Evolutionary conservation across 2,113 vertebrate genomes (phyloP), one percentile per base, ranked within the genome.

Genomic region (Uria aalge): DNA sequence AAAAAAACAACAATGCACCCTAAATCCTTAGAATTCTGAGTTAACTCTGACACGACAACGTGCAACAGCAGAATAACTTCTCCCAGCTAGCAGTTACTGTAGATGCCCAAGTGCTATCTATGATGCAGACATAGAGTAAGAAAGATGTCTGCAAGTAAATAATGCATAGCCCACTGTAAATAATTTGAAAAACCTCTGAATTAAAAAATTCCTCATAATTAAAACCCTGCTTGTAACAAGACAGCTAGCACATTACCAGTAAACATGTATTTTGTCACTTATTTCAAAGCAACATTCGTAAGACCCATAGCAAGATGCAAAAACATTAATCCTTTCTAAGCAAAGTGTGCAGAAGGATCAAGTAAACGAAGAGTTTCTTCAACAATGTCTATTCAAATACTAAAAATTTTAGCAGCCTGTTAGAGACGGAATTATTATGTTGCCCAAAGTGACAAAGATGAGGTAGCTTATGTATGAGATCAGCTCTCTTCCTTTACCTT

Each of bases 351-450:
- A 56, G 36, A 56, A 55, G 13, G 15, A 40, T 40, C 68, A 60
- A 71, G 29, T 6, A 68, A 82, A 38, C 18, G n/a, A 1, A 56
- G 23, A 72, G 69, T 62, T 76, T 55, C 62, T 71, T 88, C 62
- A 41, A 9, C 0, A 0, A 73, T 27, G 18, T 21, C 41, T 45
- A 53, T 6, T 40, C 9, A 63, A 83, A 66, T 17, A 50, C 30
- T 47, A 36, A 77, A 79, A 57, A 76, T 20, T 29, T 72, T 34
- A 41, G 32, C 15, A 73, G 55, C 26, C 40, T 75, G 34, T 34
- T 72, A 68, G 16, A 73, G 45, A 66, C 20, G 9, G 27, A 85
- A 83, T 68, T 57, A 72, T 41, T 48, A 59, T 1, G 2, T 21
- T 66, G 45, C 27, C 62, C 12, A 12, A 63, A 69, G 12, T 5